A percentile compares a stretch with the other conserved stretches of the same genome.
Evolutionary conservation across 2,113 vertebrate species (phyloP).

Genomic region (Sprattus sprattus): DNA sequence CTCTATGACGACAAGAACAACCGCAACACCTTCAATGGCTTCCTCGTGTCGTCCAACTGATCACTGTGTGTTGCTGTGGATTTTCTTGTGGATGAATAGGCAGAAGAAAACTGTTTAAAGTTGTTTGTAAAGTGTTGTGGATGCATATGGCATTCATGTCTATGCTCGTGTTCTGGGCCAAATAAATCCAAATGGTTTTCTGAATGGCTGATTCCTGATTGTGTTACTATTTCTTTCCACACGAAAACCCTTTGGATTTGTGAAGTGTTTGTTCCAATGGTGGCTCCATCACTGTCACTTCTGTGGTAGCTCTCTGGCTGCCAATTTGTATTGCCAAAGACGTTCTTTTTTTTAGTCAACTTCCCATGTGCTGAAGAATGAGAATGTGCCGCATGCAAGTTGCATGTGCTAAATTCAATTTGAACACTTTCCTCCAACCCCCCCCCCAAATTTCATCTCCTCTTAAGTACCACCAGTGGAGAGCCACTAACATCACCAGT

Average conservation of each 20-base stretch:
- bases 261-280: neutral
- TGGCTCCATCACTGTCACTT: neutral
- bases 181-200: neutral
- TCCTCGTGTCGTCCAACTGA: neutral
- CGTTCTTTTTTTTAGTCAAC: neutral
- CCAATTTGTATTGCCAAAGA: neutral
- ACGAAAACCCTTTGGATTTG: neutral
- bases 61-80: neutral
- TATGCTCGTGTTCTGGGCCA: neutral
- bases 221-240: neutral
- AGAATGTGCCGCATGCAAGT: neutral
- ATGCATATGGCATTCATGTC: neutral
- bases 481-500: neutral
- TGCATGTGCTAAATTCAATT: neutral
- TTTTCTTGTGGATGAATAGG: neutral
- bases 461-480: neutral
- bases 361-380: neutral
- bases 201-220: neutral
- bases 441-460: neutral
- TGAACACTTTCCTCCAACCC: neutral
- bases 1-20: conserved; percentile 1
- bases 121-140: neutral
- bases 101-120: neutral
- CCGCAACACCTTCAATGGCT: neutral
- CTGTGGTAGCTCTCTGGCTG: neutral